These are phyloP conservation scores for Plectrocnemia conspersa DNA, from an alignment of 1,140 invertebrate genomes.

Conservation along the genomic window DNA sequence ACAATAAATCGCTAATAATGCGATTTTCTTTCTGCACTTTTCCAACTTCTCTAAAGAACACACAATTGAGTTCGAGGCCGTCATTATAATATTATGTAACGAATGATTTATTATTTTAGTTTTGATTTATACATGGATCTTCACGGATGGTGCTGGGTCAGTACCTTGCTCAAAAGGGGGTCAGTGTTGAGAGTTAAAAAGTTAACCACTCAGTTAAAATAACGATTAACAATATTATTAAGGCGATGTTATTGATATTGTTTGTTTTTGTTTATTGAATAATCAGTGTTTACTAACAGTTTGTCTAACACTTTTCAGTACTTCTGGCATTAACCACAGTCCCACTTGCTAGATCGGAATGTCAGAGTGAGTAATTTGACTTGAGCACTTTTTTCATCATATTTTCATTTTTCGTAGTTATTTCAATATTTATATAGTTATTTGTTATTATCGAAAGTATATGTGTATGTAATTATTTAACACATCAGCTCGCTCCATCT, in stretches of 20 bases:
- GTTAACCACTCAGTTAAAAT: not conserved
- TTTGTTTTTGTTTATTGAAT: conserved; percentile 7
- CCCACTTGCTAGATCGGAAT: conserved; percentile 49
- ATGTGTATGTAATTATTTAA: conserved; percentile 2
- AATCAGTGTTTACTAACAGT: conserved; percentile 11
- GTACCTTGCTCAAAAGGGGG: conserved; percentile 25
- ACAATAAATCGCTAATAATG: no score
- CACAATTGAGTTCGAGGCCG: not conserved
- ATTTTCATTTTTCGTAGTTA: not conserved
- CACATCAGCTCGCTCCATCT: conserved; percentile 69
- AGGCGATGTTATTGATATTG: no score
- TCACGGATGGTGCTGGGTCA: conserved; percentile 12
- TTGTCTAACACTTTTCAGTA: conserved; percentile 42
- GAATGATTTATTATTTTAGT: conserved; percentile 21
- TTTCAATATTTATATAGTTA: not conserved
- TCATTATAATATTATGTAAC: not conserved
- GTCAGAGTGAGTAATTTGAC: conserved; percentile 48
- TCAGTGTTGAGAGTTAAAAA: conserved; percentile 12
- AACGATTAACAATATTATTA: no score
- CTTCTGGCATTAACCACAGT: conserved; percentile 50
- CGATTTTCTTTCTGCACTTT: conserved; percentile 2
- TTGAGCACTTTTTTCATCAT: not conserved
- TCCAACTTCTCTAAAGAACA: not conserved
- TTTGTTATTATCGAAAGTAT: not conserved
- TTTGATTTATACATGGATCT: conserved; percentile 26